Percentiles rank a stretch among this genome's conserved stretches.
Conservation (phyloP, 2,797 vertebrate genomes). For the Hozukius guyotensis region DNA sequence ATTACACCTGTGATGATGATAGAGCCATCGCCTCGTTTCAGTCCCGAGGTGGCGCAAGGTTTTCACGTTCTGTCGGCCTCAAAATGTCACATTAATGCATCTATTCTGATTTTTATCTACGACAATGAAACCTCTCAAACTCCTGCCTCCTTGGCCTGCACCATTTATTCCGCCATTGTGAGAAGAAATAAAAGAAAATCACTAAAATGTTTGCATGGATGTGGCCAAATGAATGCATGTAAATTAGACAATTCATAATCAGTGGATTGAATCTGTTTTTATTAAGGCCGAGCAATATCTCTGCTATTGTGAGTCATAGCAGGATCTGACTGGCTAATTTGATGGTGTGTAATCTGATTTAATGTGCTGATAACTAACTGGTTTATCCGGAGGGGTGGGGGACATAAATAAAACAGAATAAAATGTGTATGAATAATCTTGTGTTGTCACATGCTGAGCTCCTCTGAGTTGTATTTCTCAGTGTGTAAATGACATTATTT, state of each 20-base stretch:
- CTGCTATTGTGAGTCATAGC: constrained; percentile 35
- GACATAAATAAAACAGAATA: not conserved
- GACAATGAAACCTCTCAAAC: constrained; percentile 12
- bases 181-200: not conserved
- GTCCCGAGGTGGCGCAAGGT: not conserved
- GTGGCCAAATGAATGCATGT: constrained; percentile 29
- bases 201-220: not conserved
- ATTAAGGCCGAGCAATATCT: constrained; percentile 13
- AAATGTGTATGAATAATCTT: constrained; percentile 15
- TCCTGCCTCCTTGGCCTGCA: not conserved
- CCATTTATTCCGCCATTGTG: constrained; percentile 18
- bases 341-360: constrained; percentile 32
- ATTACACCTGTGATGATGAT: constrained; percentile 40
- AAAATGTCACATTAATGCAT: constrained; percentile 27
- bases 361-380: constrained; percentile 28
- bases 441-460: not conserved
- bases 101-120: constrained; percentile 27
- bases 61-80: not conserved
- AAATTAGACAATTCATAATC: constrained; percentile 50
- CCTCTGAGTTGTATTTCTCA: not conserved
- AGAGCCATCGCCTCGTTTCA: constrained; percentile 22
- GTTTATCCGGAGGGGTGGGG: constrained; percentile 3
- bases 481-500: not conserved
- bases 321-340: constrained; percentile 46
- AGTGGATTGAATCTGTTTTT: constrained; percentile 33